These are phyloP conservation scores for Eurystomus glaucurus DNA, from an alignment of 2,797 vertebrate genomes.

Conservation along the genomic window DNA sequence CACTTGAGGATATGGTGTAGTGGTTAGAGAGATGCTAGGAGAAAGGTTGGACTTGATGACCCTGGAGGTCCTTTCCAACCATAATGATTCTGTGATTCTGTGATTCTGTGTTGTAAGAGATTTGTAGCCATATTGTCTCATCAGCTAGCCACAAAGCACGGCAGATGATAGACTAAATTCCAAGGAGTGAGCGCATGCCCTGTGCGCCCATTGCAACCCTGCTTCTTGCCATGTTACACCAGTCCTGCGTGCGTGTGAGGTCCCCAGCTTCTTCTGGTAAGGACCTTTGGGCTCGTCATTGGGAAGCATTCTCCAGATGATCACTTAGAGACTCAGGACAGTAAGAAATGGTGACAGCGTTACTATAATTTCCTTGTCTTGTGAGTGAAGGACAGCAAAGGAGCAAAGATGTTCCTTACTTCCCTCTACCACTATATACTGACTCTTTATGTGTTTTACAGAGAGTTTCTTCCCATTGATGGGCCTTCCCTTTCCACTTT, in stretches of 20 bases:
- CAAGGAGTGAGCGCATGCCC: neutral
- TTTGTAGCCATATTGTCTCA: neutral
- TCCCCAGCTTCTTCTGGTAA: neutral
- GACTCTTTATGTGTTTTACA: neutral
- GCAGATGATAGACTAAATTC: neutral
- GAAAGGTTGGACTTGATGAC: too few species aligned
- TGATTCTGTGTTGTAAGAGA: neutral
- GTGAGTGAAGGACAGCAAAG: neutral
- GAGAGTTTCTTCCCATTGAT: neutral
- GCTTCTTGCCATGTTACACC: neutral
- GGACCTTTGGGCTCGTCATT: neutral
- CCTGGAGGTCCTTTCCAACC: too few species aligned
- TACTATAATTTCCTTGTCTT: neutral
- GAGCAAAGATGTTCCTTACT: accelerated
- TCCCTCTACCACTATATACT: neutral
- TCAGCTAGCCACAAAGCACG: neutral
- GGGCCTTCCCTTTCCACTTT: neutral
- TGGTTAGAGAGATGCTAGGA: too few species aligned
- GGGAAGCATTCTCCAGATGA: neutral
- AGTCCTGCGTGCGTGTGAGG: accelerated
- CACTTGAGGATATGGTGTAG: too few species aligned
- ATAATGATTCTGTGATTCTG: too few species aligned
- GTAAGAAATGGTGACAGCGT: neutral
- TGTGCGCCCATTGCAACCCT: accelerated
- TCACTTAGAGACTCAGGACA: neutral